A percentile compares a stretch with the other conserved stretches of the same genome.
These are phyloP conservation scores for Pterois miles DNA, from an alignment of 2,797 vertebrate genomes.

Conservation along the genomic window DNA sequence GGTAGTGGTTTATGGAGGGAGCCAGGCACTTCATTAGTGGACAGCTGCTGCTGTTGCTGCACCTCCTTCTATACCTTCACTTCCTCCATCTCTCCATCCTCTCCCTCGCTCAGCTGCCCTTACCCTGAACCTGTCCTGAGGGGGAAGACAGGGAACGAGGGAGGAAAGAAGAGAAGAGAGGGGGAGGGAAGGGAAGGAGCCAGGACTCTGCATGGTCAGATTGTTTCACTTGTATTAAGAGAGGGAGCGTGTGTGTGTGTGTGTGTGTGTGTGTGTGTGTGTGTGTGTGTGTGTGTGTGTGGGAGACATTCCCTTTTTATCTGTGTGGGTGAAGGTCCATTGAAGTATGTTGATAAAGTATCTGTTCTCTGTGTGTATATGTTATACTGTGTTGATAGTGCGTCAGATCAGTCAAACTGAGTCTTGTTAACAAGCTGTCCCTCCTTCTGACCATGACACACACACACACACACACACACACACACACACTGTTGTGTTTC, in stretches of 20 bases:
- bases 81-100: conserved; percentile 54
- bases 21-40: conserved; percentile 70
- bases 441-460: neutral
- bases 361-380: conserved; percentile 16
- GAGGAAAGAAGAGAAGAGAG: conserved; percentile 24
- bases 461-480: neutral
- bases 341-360: conserved; percentile 37
- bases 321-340: conserved; percentile 35
- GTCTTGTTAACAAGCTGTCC: conserved; percentile 22
- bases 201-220: conserved; percentile 46
- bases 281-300: conserved; percentile 12
- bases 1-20: conserved; percentile 61
- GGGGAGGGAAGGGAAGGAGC: conserved; percentile 21
- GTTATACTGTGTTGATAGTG: conserved; percentile 19
- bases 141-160: conserved; percentile 36
- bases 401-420: conserved; percentile 15
- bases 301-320: conserved; percentile 9
- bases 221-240: conserved; percentile 28
- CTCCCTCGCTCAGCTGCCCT: conserved; percentile 61
- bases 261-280: conserved; percentile 13
- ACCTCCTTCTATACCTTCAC: conserved; percentile 53
- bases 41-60: conserved; percentile 60
- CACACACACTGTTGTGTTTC: neutral
- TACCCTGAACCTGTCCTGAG: conserved; percentile 74
- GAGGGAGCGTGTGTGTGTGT: neutral